Evolutionary conservation across 2,888 invertebrate genomes (phyloP).

Genomic region (Ferrisia virgata): DNA sequence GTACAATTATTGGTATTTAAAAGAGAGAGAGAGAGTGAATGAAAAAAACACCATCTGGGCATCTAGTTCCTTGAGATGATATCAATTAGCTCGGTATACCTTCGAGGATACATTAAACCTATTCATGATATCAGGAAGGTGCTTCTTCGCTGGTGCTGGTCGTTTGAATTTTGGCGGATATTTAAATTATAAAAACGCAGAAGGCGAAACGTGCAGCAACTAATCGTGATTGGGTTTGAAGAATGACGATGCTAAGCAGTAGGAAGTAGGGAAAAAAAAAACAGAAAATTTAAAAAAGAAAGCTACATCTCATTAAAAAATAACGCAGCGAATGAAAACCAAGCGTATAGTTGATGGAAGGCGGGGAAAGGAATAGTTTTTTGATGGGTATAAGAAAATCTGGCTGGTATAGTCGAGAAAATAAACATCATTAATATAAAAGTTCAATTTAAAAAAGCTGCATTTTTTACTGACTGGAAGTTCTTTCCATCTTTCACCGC

Average conservation of each 20-base stretch:
- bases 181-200: background rate
- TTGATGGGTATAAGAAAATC: slow-evolving; percentile 16
- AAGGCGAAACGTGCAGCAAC: background rate
- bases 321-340: background rate
- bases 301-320: slow-evolving; percentile 31
- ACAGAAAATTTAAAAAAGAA: background rate
- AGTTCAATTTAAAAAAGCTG: slow-evolving; percentile 23
- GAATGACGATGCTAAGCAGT: background rate
- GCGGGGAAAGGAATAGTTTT: background rate
- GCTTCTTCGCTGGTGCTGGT: too few species aligned
- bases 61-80: background rate
- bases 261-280: background rate
- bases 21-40: too few species aligned
- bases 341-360: background rate
- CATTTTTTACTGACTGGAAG: background rate
- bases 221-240: slow-evolving; percentile 18
- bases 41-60: background rate
- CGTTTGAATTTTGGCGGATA: background rate
- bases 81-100: background rate
- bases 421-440: slow-evolving; percentile 30
- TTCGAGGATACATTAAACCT: background rate
- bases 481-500: background rate
- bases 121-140: background rate
- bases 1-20: background rate
- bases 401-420: background rate